Conservation (phyloP, 2,113 vertebrate genomes). For the Chaetodon trifascialis region DNA sequence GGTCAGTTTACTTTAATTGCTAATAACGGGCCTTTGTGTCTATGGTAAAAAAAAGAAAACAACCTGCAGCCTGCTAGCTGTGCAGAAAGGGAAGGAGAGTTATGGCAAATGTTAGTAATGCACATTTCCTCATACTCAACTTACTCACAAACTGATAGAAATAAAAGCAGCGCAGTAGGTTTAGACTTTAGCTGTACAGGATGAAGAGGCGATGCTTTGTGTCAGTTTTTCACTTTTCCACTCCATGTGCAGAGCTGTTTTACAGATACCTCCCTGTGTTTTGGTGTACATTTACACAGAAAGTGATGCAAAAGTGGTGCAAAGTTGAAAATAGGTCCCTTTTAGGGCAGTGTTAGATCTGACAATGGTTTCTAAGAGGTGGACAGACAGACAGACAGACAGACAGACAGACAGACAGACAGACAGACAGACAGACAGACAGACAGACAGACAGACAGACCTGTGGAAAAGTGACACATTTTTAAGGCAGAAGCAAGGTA, state of each 20-base stretch:
- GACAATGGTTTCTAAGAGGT: too few relatives aligned
- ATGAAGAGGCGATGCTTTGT: background rate
- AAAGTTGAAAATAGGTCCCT: background rate
- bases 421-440: background rate
- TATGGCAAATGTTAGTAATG: background rate
- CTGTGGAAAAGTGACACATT: background rate
- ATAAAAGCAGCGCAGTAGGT: background rate
- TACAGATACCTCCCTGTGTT: background rate
- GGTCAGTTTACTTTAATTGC: conserved; percentile 50
- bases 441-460: background rate
- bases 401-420: background rate
- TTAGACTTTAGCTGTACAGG: background rate
- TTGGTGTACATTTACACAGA: background rate
- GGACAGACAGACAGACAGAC: background rate
- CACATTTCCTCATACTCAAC: background rate
- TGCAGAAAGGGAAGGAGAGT: background rate
- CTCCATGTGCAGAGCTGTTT: background rate
- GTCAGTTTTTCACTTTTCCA: background rate
- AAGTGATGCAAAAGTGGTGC: background rate
- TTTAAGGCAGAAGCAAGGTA: background rate
- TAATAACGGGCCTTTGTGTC: conserved; percentile 27
- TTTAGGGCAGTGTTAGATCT: too few relatives aligned
- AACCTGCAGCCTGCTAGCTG: background rate
- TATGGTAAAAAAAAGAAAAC: conserved; percentile 17
- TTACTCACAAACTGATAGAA: background rate